phyloP scores from a whole-genome alignment of 1,140 invertebrate genomes.

The Drosophila teissieri region DNA sequence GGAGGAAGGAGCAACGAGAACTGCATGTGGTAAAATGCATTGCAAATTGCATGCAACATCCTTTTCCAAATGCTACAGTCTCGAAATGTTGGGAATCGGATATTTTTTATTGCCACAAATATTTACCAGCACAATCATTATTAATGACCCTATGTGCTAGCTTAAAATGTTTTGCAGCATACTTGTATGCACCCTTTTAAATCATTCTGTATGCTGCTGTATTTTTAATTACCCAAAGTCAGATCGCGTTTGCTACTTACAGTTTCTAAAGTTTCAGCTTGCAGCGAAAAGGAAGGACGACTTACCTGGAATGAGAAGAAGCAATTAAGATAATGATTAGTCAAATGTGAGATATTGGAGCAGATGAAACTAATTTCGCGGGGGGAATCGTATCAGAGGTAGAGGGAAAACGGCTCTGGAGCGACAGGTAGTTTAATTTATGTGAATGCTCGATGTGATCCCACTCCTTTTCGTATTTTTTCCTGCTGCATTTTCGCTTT shows the following conservation, averaged over 20 bases:
- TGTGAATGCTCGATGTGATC: constrained; percentile 51
- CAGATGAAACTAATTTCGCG: constrained; percentile 68
- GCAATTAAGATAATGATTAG: constrained; percentile 65
- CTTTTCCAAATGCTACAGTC: background rate
- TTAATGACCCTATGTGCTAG: too few relatives aligned
- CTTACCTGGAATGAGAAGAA: constrained; percentile 69
- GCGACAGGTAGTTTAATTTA: constrained; percentile 83
- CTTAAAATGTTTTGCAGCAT: too few relatives aligned
- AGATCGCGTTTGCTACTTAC: constrained; percentile 13
- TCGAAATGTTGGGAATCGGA: background rate
- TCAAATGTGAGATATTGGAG: constrained; percentile 51
- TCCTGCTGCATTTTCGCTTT: constrained; percentile 44
- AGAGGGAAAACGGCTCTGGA: constrained; percentile 38
- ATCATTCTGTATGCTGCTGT: too few relatives aligned
- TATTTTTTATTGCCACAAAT: background rate
- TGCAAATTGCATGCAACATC: constrained; percentile 58
- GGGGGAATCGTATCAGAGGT: constrained; percentile 4
- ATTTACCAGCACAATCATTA: too few relatives aligned
- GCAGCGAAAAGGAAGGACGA: constrained; percentile 23
- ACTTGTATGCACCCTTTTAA: too few relatives aligned
- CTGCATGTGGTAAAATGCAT: constrained; percentile 64
- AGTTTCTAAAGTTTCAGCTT: constrained; percentile 5
- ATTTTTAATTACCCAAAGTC: too few relatives aligned
- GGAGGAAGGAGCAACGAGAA: constrained; percentile 6
- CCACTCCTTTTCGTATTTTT: constrained; percentile 29